Percentiles rank a stretch among this genome's conserved stretches.
phyloP scores from a whole-genome alignment of 1,140 invertebrate genomes.

The Trachymyrmex cornetzi region DNA sequence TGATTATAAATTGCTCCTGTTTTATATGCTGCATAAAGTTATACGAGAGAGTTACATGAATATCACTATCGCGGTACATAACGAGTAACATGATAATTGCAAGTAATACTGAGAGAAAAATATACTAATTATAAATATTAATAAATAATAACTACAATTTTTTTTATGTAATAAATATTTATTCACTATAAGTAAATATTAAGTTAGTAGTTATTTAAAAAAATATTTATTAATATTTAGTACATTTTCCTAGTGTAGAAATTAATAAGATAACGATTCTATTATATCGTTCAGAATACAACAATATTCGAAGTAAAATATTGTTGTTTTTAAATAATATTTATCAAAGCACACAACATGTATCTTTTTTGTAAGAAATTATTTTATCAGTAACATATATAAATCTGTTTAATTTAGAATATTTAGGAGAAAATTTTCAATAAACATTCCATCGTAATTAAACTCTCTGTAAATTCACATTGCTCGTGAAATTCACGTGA shows the following conservation, averaged over 20 bases:
- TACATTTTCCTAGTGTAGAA: neutral
- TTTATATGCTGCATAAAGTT: neutral
- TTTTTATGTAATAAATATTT: too few species aligned
- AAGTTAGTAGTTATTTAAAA: too few species aligned
- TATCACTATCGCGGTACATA: neutral
- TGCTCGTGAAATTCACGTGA: neutral
- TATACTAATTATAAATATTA: too few species aligned
- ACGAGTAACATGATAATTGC: constrained; percentile 4
- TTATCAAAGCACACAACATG: neutral
- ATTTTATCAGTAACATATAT: neutral
- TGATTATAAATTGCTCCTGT: neutral
- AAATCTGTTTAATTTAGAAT: neutral
- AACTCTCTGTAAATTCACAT: constrained; percentile 1
- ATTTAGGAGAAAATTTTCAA: constrained; percentile 13
- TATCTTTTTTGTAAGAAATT: neutral
- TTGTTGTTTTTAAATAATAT: neutral
- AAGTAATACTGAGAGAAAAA: too few species aligned
- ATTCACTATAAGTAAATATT: too few species aligned
- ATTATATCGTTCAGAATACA: neutral
- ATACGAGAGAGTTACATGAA: neutral
- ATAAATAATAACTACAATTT: too few species aligned
- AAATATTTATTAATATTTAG: too few species aligned
- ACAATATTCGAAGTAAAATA: neutral
- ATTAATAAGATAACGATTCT: constrained; percentile 17
- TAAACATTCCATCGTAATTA: constrained; percentile 20